Conservation (phyloP, 2,113 vertebrate genomes). For the Dromaius novaehollandiae region DNA sequence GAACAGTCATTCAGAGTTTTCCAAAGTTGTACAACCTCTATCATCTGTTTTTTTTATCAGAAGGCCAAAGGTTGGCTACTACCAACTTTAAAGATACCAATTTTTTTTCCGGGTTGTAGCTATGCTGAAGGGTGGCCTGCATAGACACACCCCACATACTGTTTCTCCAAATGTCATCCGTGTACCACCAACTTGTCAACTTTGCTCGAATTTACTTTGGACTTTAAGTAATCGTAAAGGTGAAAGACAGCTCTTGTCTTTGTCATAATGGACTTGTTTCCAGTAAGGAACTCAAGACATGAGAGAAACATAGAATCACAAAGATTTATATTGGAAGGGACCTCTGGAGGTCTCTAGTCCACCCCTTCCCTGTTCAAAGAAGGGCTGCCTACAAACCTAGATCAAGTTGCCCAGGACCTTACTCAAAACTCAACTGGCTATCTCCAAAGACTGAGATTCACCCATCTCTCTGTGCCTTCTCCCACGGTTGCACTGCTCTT, state of each 20-base stretch:
- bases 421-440: background rate
- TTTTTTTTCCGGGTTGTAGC: background rate
- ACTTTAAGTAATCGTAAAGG: background rate
- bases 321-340: background rate
- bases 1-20: background rate
- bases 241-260: background rate
- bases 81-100: background rate
- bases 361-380: background rate
- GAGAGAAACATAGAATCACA: background rate
- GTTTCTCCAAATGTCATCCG: background rate
- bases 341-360: background rate
- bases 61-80: background rate
- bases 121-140: background rate
- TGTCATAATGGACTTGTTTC: background rate
- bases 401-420: background rate
- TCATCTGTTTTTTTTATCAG: background rate
- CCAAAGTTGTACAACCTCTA: accelerated
- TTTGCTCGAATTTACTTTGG: background rate
- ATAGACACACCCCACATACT: accelerated
- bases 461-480: background rate
- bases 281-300: background rate
- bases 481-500: background rate
- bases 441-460: background rate
- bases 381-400: background rate
- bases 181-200: background rate